phyloP scores from a whole-genome alignment of 2,888 invertebrate species.

The Ernsta delagoae region DNA sequence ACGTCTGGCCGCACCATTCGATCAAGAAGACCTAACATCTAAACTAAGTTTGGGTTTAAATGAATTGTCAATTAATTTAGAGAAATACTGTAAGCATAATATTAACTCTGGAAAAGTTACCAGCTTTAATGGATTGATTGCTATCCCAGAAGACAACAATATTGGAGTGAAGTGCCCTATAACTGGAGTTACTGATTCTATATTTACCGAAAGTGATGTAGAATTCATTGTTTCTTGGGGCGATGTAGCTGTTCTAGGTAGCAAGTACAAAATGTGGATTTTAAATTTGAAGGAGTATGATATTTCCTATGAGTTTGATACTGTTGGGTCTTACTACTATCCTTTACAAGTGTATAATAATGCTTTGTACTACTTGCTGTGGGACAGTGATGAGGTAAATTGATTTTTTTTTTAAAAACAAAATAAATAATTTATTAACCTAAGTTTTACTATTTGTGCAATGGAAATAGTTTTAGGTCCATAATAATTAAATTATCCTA shows the following conservation, averaged over 20 bases:
- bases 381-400: constrained; percentile 60
- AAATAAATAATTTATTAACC: too few species aligned
- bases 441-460: too few species aligned
- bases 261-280: constrained; percentile 63
- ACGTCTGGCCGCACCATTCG: constrained; percentile 51
- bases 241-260: constrained; percentile 55
- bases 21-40: constrained; percentile 50
- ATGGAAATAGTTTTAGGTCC: too few species aligned
- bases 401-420: too few species aligned
- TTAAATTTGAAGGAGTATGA: constrained; percentile 56
- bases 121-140: constrained; percentile 53
- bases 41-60: constrained; percentile 50
- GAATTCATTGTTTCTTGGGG: constrained; percentile 60
- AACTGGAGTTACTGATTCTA: constrained; percentile 57
- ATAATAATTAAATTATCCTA: too few species aligned
- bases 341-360: constrained; percentile 59
- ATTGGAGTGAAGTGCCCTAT: constrained; percentile 57
- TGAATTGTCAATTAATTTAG: constrained; percentile 53
- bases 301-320: constrained; percentile 57
- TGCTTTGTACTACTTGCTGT: constrained; percentile 64
- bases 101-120: constrained; percentile 23
- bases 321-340: constrained; percentile 51
- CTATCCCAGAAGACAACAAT: constrained; percentile 36
- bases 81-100: constrained; percentile 48
- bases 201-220: constrained; percentile 48